Percentiles rank a stretch among this genome's conserved stretches.
Conservation (phyloP, 1,140 invertebrate species). For the Brachystomella parvula region DNA sequence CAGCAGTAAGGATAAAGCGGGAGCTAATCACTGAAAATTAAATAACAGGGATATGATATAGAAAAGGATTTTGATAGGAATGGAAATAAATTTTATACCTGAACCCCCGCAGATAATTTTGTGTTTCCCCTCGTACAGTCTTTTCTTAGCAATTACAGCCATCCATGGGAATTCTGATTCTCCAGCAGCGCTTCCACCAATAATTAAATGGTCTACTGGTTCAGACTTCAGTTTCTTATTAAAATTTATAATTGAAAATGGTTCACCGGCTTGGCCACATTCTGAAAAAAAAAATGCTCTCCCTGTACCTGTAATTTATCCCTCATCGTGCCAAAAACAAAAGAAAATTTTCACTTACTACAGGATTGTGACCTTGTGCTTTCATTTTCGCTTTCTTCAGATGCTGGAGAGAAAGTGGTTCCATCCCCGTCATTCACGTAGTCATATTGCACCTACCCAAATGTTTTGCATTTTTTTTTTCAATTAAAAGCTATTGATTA, state of each 20-base stretch:
- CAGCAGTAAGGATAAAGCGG: constrained; percentile 20
- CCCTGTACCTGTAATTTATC: too few species aligned
- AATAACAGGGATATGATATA: too few species aligned
- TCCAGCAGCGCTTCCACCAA: constrained; percentile 66
- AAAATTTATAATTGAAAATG: not conserved
- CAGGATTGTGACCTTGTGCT: not conserved
- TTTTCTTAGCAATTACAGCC: constrained; percentile 60
- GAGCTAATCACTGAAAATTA: constrained; percentile 9
- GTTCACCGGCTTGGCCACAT: not conserved
- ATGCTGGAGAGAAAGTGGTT: too few species aligned
- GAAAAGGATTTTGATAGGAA: constrained; percentile 7
- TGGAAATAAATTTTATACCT: not conserved
- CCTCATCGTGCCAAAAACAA: not conserved
- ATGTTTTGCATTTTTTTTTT: not conserved
- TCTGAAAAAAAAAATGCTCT: not conserved
- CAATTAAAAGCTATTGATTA: not conserved
- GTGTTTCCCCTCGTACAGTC: constrained; percentile 56
- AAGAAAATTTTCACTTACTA: not conserved
- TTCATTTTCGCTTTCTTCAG: not conserved
- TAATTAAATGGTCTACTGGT: constrained; percentile 45
- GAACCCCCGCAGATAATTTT: not conserved
- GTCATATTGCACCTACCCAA: not conserved
- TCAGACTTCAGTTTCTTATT: not conserved
- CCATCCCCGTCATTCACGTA: not conserved
- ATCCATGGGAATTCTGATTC: constrained; percentile 79